Base-by-base conservation (phyloP, 2,888 invertebrate species). In the Conus canariensis region DNA sequence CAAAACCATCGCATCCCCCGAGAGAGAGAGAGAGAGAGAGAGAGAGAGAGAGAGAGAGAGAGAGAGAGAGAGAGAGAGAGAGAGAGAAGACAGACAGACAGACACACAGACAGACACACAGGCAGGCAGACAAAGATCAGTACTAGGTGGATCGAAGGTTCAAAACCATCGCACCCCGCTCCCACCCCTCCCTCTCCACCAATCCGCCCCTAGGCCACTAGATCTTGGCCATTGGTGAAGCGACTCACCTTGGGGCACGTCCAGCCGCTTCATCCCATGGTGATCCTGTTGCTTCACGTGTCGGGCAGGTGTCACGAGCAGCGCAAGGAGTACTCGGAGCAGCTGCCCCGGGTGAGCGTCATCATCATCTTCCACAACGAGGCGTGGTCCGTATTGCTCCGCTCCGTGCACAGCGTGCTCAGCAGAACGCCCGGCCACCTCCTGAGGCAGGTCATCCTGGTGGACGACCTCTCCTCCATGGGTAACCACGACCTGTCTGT, bases 391-490 rank as follows among this genome's bases (percentile, higher is more conserved):
- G 99, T 99, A 30, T 97, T 99, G 58, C 96, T 99, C 90, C 97
- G 99, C 87, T 99, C 99, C 0, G 98, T 99, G 0, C 99, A 99
- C 96, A 98, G 98, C 9, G 98, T 99, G 22, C 96, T 99, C 89
- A 98, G 99, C 96, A 97, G 98, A 93, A 99, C 99, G 0, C 99
- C 99, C 0, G 96, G 97, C 14, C 97, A 98, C 94, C 97, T 99
- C 90, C 98, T 99, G 94, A 98, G 98, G 94, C 98, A 99, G 96
- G 97, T 99, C 90, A 97, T 99, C 94, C 97, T 99, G 12, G 99
- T 99, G 30, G 99, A 99, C 95, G 99, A 99, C 96, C 99, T 97
- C 96, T 99, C 99, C 74, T 98, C 99, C 56, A 87, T 88, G 87
- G 92, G 93, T 92, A 80, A 89, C 87, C 25, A 45, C 8, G 10